These are phyloP conservation scores for Parnassius apollo DNA, from an alignment of 2,888 invertebrate species.

Conservation along the genomic window DNA sequence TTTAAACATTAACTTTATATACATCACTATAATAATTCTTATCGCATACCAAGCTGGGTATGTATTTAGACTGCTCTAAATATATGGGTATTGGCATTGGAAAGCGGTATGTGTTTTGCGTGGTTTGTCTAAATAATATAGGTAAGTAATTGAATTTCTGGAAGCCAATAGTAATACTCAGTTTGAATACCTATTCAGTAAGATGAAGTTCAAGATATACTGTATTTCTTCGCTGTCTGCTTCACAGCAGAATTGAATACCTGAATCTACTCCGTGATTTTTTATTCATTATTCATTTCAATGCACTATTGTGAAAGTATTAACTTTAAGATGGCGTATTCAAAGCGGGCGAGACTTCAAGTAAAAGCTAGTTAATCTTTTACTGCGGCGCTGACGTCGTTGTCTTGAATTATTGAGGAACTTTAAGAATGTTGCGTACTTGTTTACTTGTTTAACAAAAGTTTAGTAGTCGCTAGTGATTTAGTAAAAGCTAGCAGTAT, in stretches of 20 bases:
- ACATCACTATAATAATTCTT: no score
- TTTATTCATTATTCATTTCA: constrained; percentile 26
- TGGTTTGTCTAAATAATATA: no score
- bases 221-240: constrained; percentile 7
- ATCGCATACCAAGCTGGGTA: no score
- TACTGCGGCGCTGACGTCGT: constrained; percentile 14
- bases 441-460: constrained; percentile 7
- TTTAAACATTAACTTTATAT: no score
- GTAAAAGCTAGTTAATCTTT: constrained; percentile 24
- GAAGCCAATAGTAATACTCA: constrained; percentile 4
- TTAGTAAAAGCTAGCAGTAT: background rate
- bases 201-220: constrained; percentile 3
- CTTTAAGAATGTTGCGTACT: constrained; percentile 9
- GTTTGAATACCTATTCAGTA: constrained; percentile 8
- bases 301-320: constrained; percentile 26
- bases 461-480: background rate
- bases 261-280: constrained; percentile 21
- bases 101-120: no score
- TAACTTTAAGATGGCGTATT: constrained; percentile 24
- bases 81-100: no score
- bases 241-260: no score
- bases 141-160: background rate
- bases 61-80: no score
- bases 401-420: constrained; percentile 20
- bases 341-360: constrained; percentile 13